Evolutionary conservation across 2,888 invertebrate genomes (phyloP).

Genomic region (Fissipunctia ypsillon): DNA sequence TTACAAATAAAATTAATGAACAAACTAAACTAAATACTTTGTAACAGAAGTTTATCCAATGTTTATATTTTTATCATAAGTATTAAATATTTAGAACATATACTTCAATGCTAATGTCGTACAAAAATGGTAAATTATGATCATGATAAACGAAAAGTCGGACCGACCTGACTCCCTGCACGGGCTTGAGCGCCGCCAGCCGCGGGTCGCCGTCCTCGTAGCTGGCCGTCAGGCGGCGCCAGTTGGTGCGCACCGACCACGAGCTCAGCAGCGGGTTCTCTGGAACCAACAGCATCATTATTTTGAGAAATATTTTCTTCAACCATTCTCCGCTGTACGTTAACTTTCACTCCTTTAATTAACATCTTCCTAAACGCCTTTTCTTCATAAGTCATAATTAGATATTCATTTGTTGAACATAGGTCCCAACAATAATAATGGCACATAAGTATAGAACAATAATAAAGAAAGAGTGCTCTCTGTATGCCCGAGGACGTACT

Average conservation of each 20-base stretch:
- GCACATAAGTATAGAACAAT: neutral
- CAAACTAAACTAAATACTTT: too few relatives aligned
- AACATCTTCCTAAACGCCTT: neutral
- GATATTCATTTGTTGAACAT: neutral
- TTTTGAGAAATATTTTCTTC: neutral
- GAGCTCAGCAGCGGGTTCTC: constrained; percentile 71
- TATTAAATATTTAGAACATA: neutral
- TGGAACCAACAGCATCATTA: constrained; percentile 55
- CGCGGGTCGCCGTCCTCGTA: constrained; percentile 76
- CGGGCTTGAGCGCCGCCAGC: constrained; percentile 71
- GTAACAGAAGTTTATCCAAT: too few relatives aligned
- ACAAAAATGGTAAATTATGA: neutral
- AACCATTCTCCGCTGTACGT: neutral
- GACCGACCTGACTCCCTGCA: constrained; percentile 78
- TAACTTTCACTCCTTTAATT: neutral
- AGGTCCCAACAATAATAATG: neutral
- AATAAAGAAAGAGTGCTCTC: neutral
- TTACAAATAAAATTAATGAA: too few relatives aligned
- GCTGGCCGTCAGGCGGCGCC: constrained; percentile 73
- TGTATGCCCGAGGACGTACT: neutral
- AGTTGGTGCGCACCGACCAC: constrained; percentile 80
- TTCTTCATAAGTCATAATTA: neutral
- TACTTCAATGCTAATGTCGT: neutral
- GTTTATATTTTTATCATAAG: too few relatives aligned
- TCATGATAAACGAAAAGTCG: neutral